These are phyloP conservation scores for Agrilus cyanescens DNA, from an alignment of 2,888 invertebrate species.

Conservation along the genomic window DNA sequence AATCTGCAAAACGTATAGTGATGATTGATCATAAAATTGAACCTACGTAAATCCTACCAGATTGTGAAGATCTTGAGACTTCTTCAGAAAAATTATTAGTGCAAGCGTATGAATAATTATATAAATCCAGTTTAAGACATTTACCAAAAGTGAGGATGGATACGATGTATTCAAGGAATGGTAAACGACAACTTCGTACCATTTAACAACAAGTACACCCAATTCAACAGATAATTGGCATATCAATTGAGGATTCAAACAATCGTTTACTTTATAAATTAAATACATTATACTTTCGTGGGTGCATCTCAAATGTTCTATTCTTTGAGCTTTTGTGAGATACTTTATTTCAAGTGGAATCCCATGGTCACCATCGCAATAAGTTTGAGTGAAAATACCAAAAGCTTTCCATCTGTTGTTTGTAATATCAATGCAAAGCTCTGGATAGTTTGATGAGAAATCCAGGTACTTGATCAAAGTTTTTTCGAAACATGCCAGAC, in stretches of 20 bases:
- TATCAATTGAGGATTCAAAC: constrained; percentile 30
- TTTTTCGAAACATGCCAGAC: constrained; percentile 32
- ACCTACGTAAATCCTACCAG: constrained; percentile 24
- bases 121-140: constrained; percentile 29
- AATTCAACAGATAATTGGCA: constrained; percentile 29
- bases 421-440: constrained; percentile 25
- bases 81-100: constrained; percentile 28
- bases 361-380: constrained; percentile 27
- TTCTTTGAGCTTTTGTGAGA: constrained; percentile 20
- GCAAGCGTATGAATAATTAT: constrained; percentile 28
- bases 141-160: constrained; percentile 24
- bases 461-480: constrained; percentile 25
- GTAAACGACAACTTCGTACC: constrained; percentile 33
- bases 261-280: constrained; percentile 27
- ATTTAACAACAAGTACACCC: constrained; percentile 28
- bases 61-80: constrained; percentile 29
- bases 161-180: constrained; percentile 26
- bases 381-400: constrained; percentile 23
- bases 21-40: too few species aligned
- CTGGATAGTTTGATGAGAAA: constrained; percentile 28
- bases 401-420: constrained; percentile 26
- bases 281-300: constrained; percentile 31
- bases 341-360: constrained; percentile 16
- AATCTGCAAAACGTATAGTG: constrained; percentile 21
- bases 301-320: constrained; percentile 29